phyloP scores from a whole-genome alignment of 35 echinoderm and acorn worm genomes.

The Strongylocentrotus purpuratus region DNA sequence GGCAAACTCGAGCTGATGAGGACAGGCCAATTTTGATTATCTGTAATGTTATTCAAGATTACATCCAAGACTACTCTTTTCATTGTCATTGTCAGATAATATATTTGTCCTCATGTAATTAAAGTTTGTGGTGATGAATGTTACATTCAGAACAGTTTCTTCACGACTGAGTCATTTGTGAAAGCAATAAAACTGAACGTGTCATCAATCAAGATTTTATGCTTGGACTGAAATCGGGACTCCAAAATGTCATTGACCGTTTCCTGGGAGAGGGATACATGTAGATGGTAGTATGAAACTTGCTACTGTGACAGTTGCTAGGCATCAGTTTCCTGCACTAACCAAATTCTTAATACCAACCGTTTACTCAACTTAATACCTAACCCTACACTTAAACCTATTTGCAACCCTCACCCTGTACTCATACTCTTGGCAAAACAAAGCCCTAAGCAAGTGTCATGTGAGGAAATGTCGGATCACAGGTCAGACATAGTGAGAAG shows the following conservation, averaged over 20 bases:
- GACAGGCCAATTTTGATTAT: not conserved
- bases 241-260: not conserved
- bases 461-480: no score
- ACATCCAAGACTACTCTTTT: not conserved
- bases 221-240: not conserved
- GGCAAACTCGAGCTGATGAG: no score
- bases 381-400: no score
- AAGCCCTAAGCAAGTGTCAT: no score
- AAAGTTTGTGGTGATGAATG: not conserved
- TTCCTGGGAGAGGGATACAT: not conserved
- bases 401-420: no score
- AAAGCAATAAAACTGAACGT: not conserved
- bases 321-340: no score
- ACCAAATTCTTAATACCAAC: no score
- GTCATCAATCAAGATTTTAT: conserved; percentile 19
- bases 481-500: no score
- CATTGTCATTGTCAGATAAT: no score
- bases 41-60: not conserved
- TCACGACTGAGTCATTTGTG: conserved; percentile 8
- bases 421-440: no score
- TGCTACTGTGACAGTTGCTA: no score
- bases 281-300: not conserved
- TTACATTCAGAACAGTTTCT: not conserved
- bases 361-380: no score
- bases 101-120: conserved; percentile 4